A percentile compares a stretch with the other conserved stretches of the same genome.
phyloP scores from a whole-genome alignment of 2,888 invertebrate species.

The Spilarctia lutea region DNA sequence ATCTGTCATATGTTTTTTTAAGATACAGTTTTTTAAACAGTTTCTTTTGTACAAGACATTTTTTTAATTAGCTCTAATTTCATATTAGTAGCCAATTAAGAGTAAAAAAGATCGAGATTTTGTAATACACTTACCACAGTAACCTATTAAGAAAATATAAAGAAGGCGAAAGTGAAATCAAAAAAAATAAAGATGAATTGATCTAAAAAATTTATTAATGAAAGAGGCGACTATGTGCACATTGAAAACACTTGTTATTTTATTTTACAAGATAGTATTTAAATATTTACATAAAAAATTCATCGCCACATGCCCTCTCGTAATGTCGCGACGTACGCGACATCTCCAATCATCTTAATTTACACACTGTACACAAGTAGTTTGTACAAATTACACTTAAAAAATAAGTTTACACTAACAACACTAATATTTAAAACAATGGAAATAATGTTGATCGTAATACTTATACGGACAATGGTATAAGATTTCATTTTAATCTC shows the following conservation, averaged over 20 bases:
- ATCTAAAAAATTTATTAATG: conserved; percentile 87
- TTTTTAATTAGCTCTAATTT: not conserved
- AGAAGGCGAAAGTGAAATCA: conserved; percentile 52
- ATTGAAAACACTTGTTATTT: conserved; percentile 83
- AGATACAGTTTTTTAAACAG: too few species aligned
- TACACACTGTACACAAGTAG: conserved; percentile 82
- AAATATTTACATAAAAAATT: conserved; percentile 80
- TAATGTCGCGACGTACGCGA: conserved; percentile 49
- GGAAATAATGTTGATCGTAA: conserved; percentile 85
- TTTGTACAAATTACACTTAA: conserved; percentile 83
- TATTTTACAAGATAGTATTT: conserved; percentile 83
- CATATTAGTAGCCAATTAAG: not conserved
- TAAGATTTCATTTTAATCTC: conserved; percentile 78
- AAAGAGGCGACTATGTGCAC: conserved; percentile 87
- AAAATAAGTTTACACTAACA: conserved; percentile 67
- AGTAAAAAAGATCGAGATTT: not conserved
- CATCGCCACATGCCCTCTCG: conserved; percentile 58
- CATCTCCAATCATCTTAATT: conserved; percentile 57
- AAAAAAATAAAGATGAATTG: conserved; percentile 74
- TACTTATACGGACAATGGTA: conserved; percentile 84
- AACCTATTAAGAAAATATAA: conserved; percentile 3
- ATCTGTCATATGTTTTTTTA: not conserved
- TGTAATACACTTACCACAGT: not conserved
- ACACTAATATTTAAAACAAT: conserved; percentile 78
- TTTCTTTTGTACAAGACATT: too few species aligned